Percentiles rank a stretch among this genome's conserved stretches.
These are phyloP conservation scores for Nasonia giraulti DNA, from an alignment of 1,140 invertebrate species.

Conservation along the genomic window DNA sequence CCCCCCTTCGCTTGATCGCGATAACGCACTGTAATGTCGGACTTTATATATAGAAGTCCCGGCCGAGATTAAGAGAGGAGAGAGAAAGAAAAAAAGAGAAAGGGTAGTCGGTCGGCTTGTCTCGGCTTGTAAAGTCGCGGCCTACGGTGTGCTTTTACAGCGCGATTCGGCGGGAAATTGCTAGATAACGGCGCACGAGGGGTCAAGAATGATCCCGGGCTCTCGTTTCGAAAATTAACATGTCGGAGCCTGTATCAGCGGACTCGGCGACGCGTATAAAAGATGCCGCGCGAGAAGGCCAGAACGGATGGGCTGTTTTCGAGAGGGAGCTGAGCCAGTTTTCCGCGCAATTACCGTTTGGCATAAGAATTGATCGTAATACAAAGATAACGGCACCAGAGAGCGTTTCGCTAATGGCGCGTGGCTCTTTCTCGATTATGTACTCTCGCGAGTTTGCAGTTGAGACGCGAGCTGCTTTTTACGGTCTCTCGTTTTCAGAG, in stretches of 20 bases:
- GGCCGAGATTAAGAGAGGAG: neutral
- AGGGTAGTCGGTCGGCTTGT: too few species aligned
- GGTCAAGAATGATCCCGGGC: neutral
- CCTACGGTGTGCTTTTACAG: too few species aligned
- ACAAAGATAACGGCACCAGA: conserved; percentile 57
- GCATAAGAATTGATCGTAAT: conserved; percentile 61
- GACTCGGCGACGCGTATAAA: neutral
- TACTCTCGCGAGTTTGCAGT: neutral
- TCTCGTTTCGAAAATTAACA: neutral
- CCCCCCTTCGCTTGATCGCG: neutral
- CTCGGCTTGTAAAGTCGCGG: neutral
- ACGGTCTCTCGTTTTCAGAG: neutral
- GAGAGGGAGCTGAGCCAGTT: conserved; percentile 43
- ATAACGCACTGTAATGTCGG: neutral
- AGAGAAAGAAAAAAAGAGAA: too few species aligned
- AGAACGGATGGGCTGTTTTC: neutral
- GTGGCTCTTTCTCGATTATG: conserved; percentile 33
- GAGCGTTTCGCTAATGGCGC: conserved; percentile 49
- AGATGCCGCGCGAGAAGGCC: neutral
- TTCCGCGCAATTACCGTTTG: conserved; percentile 61
- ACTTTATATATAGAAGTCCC: neutral
- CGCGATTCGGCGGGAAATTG: too few species aligned
- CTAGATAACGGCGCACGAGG: neutral
- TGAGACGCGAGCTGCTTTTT: neutral
- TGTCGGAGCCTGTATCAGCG: neutral